Base-by-base conservation (phyloP, 2,888 invertebrate species). In the Hydrotaea diabolus region DNA sequence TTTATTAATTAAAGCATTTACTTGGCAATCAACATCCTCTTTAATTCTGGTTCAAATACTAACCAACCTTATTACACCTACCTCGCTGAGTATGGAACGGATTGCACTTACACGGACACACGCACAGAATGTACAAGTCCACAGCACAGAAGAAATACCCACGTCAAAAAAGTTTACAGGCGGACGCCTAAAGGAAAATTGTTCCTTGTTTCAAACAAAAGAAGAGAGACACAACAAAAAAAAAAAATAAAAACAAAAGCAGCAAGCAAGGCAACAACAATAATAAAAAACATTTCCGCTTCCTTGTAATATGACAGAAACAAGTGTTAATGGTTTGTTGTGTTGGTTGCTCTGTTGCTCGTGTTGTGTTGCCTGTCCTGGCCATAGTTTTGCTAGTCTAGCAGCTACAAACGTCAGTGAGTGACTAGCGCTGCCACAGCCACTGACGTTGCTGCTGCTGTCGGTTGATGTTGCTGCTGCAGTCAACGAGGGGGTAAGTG, bases 241-340 rank as follows among this genome's bases (percentile, higher is more conserved):
- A 23, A 64, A 59, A 15, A 19, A 57, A 55, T 11, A 75, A 15
- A 36, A 71, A 36, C 39, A 39, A 43, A 7, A 78, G 43, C 77
- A 17, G 36, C 55, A 59, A 43, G 46, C 4, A 17, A 36, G 55
- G 53, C 31, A 74, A 46, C 26, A 64, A 55, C 26, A 72, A 77
- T 11, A 75, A 81, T 59, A 84, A 86, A 79, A 57, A 72, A 53
- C 46, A 80, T 85, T 86, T 86, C 86, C 86, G 86, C 76, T 86
- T 85, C 82, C 83, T 77, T 82, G 80, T 85, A 81, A 86, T 86
- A 86, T 86, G 86, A 86, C 86, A 86, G 86, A 86, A 86, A 86
- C 86, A 86, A 86, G 86, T 86, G 86, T 86, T 86, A 86, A 86
- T 85, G 86, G 86, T 86, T 86, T 85, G 84, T 85, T 85, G 77